phyloP scores from a whole-genome alignment of 2,888 invertebrate genomes.

The Xylota sylvarum region DNA sequence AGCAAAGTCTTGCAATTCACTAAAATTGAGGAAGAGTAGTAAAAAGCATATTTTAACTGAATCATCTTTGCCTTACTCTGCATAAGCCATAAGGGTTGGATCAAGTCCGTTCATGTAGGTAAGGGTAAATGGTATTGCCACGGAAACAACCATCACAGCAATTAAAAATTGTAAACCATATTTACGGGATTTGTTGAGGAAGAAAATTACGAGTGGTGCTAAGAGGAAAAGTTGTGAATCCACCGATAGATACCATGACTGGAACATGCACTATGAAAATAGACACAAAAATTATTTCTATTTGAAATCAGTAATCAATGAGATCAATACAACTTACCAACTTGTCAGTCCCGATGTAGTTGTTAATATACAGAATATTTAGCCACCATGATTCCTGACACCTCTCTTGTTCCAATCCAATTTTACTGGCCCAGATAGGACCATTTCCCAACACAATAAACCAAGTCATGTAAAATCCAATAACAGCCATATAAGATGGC shows the following conservation, averaged over 20 bases:
- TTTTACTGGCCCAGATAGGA: constrained; percentile 89
- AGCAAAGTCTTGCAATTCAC: constrained; percentile 88
- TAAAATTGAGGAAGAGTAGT: constrained; percentile 83
- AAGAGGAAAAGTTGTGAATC: constrained; percentile 89
- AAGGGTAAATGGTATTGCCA: constrained; percentile 86
- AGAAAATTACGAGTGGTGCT: constrained; percentile 88
- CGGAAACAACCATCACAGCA: constrained; percentile 85
- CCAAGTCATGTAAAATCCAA: constrained; percentile 91
- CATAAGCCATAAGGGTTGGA: constrained; percentile 89
- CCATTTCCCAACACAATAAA: constrained; percentile 89
- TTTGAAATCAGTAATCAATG: not conserved
- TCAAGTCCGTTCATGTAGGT: constrained; percentile 88
- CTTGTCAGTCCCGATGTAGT: constrained; percentile 88
- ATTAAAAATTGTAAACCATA: constrained; percentile 86
- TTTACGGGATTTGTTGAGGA: constrained; percentile 88
- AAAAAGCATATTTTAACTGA: not conserved
- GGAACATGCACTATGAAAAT: constrained; percentile 85
- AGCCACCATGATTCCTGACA: constrained; percentile 90
- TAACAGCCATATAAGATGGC: constrained; percentile 90
- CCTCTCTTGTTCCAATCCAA: constrained; percentile 86
- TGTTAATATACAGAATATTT: constrained; percentile 90
- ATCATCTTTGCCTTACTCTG: constrained; percentile 86
- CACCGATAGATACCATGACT: constrained; percentile 87
- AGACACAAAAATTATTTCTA: not conserved
- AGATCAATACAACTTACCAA: constrained; percentile 77